phyloP scores from a whole-genome alignment of 1,140 invertebrate genomes.

The Hylaeus anthracinus region DNA sequence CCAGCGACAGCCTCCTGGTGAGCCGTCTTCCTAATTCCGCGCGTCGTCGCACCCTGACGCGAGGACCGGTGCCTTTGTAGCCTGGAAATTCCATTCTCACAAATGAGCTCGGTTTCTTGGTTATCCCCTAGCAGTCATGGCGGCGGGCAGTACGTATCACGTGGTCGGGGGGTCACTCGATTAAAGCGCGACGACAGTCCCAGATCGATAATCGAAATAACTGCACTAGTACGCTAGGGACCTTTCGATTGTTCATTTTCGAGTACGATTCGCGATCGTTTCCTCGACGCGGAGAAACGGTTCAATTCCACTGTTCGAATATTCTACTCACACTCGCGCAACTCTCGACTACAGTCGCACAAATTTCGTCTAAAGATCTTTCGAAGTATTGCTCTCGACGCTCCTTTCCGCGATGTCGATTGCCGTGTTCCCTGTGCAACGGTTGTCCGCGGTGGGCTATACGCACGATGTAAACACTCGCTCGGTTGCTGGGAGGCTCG shows the following conservation, averaged over 20 bases:
- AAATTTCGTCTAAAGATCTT: too few relatives aligned
- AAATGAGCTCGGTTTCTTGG: neutral
- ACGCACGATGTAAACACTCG: conserved; percentile 61
- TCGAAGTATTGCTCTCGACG: neutral
- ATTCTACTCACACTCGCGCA: neutral
- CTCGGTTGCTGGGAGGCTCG: conserved; percentile 28
- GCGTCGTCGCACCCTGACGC: conserved; percentile 70
- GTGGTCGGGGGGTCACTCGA: conserved; percentile 11
- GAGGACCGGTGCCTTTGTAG: conserved; percentile 72
- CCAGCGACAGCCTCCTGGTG: conserved; percentile 80
- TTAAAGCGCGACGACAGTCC: neutral
- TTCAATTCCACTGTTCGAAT: neutral
- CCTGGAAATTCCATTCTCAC: conserved; percentile 74
- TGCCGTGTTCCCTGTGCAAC: conserved; percentile 12
- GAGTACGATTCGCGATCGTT: neutral
- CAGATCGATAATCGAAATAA: neutral
- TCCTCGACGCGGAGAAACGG: neutral
- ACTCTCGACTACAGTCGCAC: neutral
- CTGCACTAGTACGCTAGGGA: neutral
- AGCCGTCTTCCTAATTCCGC: conserved; percentile 78
- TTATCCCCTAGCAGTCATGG: conserved; percentile 31
- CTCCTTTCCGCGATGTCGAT: neutral
- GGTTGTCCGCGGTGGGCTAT: conserved; percentile 31
- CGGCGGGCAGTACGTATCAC: conserved; percentile 32
- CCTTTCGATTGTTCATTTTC: neutral